Evolutionary conservation across 1,140 invertebrate genomes (phyloP).

Genomic region (Achatina immaculata): DNA sequence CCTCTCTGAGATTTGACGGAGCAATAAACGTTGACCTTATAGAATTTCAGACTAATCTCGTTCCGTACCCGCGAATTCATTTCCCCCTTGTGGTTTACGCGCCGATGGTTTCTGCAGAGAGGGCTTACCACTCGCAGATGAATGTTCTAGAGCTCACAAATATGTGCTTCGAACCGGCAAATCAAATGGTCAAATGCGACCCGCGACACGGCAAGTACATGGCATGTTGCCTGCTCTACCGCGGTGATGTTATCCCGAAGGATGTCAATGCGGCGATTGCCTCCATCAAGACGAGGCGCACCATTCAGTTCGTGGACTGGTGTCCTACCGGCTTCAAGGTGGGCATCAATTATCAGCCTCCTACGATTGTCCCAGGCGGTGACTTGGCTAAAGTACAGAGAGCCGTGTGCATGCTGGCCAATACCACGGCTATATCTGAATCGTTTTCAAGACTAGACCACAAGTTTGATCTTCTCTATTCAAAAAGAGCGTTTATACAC

Average conservation of each 20-base stretch:
- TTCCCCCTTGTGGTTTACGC: constrained; percentile 60
- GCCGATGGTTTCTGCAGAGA: constrained; percentile 55
- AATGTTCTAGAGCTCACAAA: constrained; percentile 84
- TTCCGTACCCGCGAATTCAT: constrained; percentile 54
- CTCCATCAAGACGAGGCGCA: constrained; percentile 2
- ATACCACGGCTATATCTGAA: constrained; percentile 85
- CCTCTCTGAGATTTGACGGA: constrained; percentile 60
- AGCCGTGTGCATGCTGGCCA: constrained; percentile 71
- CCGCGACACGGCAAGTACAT: no score
- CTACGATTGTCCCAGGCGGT: no score
- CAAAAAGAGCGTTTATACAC: constrained; percentile 57
- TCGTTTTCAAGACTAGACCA: constrained; percentile 79
- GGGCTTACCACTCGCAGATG: constrained; percentile 40
- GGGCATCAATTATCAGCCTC: no score
- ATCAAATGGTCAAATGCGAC: constrained; percentile 93
- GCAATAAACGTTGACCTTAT: constrained; percentile 38
- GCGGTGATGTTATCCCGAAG: no score
- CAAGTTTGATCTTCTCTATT: constrained; percentile 75
- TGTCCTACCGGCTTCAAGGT: no score
- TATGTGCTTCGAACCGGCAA: constrained; percentile 86
- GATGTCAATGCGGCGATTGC: no score
- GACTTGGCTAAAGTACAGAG: no score
- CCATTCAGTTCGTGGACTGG: no score
- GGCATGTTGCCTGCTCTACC: no score
- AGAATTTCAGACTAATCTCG: constrained; percentile 38